Percentiles rank a stretch among this genome's conserved stretches.
phyloP scores from a whole-genome alignment of 2,888 invertebrate species.

The Caenorhabditis afra region DNA sequence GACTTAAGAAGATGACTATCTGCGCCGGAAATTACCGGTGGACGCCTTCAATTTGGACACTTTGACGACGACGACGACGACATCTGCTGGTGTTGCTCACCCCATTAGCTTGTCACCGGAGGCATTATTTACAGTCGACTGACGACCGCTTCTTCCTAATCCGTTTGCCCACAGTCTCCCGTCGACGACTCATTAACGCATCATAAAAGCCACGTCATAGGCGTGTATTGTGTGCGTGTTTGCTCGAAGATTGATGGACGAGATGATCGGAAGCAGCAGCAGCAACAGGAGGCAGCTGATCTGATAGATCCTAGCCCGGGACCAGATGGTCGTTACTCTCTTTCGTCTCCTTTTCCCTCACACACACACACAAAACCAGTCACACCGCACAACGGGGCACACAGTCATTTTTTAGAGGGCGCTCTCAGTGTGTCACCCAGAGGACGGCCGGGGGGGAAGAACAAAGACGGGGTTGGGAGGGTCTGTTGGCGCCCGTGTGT shows the following conservation, averaged over 20 bases:
- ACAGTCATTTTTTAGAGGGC: constrained; percentile 52
- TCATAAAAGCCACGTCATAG: constrained; percentile 13
- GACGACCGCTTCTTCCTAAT: constrained; percentile 8
- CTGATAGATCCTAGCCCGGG: neutral
- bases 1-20: constrained; percentile 12
- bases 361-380: neutral
- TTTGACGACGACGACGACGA: too few relatives aligned
- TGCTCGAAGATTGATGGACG: constrained; percentile 24
- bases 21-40: constrained; percentile 21
- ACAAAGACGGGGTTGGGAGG: constrained; percentile 31
- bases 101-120: constrained; percentile 34
- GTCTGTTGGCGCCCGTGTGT: constrained; percentile 14
- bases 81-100: constrained; percentile 2
- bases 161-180: constrained; percentile 7
- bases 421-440: constrained; percentile 54
- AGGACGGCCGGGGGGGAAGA: constrained; percentile 51
- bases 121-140: constrained; percentile 37
- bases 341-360: neutral
- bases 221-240: constrained; percentile 29
- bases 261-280: neutral
- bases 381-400: constrained; percentile 1
- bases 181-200: constrained; percentile 2
- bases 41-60: neutral
- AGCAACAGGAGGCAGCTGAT: too few relatives aligned
- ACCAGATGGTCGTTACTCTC: constrained; percentile 2